Evolutionary conservation across 2,113 vertebrate genomes (phyloP).

Genomic region (Osmerus eperlanus): DNA sequence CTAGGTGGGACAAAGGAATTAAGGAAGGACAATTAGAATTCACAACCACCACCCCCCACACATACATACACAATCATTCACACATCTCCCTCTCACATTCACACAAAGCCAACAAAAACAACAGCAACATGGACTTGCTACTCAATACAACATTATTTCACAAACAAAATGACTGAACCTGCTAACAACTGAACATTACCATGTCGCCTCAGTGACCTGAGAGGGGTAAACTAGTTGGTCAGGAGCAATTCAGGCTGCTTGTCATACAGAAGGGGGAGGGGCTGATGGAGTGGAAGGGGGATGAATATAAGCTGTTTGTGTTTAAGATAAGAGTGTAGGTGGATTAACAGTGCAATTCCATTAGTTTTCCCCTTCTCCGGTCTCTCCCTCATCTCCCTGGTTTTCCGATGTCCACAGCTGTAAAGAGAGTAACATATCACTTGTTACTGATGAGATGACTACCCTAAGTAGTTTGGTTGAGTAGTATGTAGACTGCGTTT

Average conservation of each 20-base stretch:
- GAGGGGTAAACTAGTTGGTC: constrained; percentile 72
- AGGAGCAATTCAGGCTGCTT: constrained; percentile 89
- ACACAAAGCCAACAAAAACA: constrained; percentile 53
- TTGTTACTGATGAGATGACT: too few species aligned
- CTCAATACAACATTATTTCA: constrained; percentile 68
- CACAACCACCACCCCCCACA: constrained; percentile 61
- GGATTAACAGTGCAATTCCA: constrained; percentile 81
- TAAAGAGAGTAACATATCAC: constrained; percentile 38
- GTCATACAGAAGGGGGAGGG: constrained; percentile 87
- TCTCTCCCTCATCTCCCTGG: constrained; percentile 94
- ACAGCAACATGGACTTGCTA: constrained; percentile 70
- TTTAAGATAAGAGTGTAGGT: constrained; percentile 91
- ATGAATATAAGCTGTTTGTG: constrained; percentile 79
- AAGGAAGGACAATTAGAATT: constrained; percentile 72
- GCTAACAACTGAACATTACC: constrained; percentile 72
- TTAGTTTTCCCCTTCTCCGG: constrained; percentile 97
- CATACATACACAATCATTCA: constrained; percentile 35
- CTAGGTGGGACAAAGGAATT: constrained; percentile 72
- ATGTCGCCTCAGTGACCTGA: constrained; percentile 69
- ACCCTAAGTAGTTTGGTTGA: too few species aligned
- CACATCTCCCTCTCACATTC: constrained; percentile 34
- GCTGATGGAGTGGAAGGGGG: constrained; percentile 68
- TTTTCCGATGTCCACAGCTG: constrained; percentile 99
- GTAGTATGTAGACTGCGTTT: too few species aligned
- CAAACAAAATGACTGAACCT: constrained; percentile 71